Evolutionary conservation across 2,113 vertebrate genomes (phyloP).

Genomic region (Epinephelus fuscoguttatus): DNA sequence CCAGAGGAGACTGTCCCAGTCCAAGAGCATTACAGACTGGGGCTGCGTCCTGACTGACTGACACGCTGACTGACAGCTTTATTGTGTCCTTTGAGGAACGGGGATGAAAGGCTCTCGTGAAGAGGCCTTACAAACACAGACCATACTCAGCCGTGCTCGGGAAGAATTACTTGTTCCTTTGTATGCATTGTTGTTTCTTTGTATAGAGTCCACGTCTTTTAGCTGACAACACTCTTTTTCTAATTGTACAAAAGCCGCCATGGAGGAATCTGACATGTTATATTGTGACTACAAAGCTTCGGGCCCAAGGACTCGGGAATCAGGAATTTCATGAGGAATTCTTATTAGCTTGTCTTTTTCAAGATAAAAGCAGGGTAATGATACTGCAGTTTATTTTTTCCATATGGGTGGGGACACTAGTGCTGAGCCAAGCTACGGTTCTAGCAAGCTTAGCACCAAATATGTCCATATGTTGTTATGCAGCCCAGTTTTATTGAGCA

Average conservation of each 20-base stretch:
- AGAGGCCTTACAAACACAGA: constrained; percentile 65
- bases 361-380: constrained; percentile 9
- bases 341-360: constrained; percentile 13
- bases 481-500: not conserved
- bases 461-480: not conserved
- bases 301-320: constrained; percentile 26
- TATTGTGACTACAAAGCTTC: constrained; percentile 43
- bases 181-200: constrained; percentile 68
- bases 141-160: constrained; percentile 40
- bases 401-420: not conserved
- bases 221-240: constrained; percentile 66
- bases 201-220: constrained; percentile 60
- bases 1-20: constrained; percentile 60
- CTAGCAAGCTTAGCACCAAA: not conserved
- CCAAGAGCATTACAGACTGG: constrained; percentile 49
- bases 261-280: constrained; percentile 42
- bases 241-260: constrained; percentile 60
- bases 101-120: constrained; percentile 69
- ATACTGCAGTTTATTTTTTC: not conserved
- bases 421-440: not conserved
- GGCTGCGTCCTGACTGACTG: constrained; percentile 50
- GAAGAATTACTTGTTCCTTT: constrained; percentile 64
- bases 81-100: constrained; percentile 73
- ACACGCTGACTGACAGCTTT: constrained; percentile 70
- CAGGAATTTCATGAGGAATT: constrained; percentile 22